Percentiles rank a stretch among this genome's conserved stretches.
These are phyloP conservation scores for Sclerurus mexicanus DNA, from an alignment of 2,113 vertebrate genomes.

Conservation along the genomic window DNA sequence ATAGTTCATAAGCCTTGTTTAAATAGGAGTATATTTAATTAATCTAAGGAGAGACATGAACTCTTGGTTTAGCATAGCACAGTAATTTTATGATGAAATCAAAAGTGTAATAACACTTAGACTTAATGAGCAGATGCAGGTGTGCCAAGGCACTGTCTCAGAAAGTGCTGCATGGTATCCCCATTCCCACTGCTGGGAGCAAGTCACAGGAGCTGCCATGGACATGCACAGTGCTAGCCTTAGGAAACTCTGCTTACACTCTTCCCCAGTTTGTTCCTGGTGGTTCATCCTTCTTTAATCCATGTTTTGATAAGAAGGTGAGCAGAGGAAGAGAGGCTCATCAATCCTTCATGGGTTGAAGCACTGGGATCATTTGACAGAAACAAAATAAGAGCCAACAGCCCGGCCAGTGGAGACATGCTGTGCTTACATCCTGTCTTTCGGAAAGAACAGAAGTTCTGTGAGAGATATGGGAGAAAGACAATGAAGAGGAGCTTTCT, in stretches of 20 bases:
- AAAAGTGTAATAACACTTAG: not conserved
- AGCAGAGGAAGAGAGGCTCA: not conserved
- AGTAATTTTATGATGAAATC: not conserved
- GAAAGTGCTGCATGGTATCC: not conserved
- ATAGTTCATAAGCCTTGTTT: not conserved
- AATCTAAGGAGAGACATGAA: not conserved
- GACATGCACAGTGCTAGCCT: fast-evolving
- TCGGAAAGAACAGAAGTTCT: fast-evolving
- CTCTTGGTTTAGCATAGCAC: not conserved
- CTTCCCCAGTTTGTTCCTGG: not conserved
- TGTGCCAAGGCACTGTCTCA: not conserved
- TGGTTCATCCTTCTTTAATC: not conserved
- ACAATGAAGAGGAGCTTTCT: not conserved
- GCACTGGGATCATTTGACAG: not conserved
- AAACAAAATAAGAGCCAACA: not conserved
- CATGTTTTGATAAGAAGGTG: not conserved
- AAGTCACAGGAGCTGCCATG: not conserved
- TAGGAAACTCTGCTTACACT: not conserved
- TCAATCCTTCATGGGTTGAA: not conserved
- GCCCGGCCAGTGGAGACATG: not conserved
- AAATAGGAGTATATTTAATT: not conserved
- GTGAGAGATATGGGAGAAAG: not conserved
- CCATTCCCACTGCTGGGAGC: not conserved
- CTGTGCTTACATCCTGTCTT: not conserved
- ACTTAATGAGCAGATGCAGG: not conserved